Base-by-base conservation (phyloP, 1,140 invertebrate species). In the Drosophila mayri region DNA sequence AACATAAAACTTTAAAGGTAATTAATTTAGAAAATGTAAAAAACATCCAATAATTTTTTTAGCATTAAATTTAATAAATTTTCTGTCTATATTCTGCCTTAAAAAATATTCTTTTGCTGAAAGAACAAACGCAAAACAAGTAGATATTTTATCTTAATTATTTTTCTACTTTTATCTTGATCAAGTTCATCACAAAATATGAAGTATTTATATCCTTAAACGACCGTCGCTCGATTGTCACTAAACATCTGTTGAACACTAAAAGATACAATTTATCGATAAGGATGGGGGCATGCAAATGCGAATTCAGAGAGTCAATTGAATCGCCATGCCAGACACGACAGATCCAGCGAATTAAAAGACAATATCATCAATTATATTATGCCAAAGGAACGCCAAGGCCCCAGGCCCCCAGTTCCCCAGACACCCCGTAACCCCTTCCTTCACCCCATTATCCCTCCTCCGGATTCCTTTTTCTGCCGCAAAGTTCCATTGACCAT, bases 301-400 rank as follows among this genome's bases (percentile, higher is more conserved):
- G 73, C 49, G 70, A 84, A 83, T 86, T 18, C 37, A 32, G 35
- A 55, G 64, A 65, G 71, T 64, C 75, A 61, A 86, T 75, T 62
- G 32, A 64, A 60, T 86, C 68, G 47, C 46, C 49, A 88, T 65
- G 70, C 85, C 47, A 63, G 50, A 61, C 85, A 90, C 85, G 85
- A 61, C 43, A 67, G 57, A 59, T 76, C 65, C 76, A 88, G 75
- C 91, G 91, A 92, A 92, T 92, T 92, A 92, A 92, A 92, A 92
- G 76, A 91, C 91, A 92, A 92, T 92, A 92, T 80, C 87, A 92
- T 92, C 81, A 92, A 92, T 92, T 92, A 92, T 83, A 85, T 88
- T 92, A 86, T 92, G 84, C 68, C 72, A 74, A 79, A 79, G 72
- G 67, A 76, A 81, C 66, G 54, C 54, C 72, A 58, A 49, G 44